Conservation (phyloP, 1,140 invertebrate species). For the Pinna nobilis region DNA sequence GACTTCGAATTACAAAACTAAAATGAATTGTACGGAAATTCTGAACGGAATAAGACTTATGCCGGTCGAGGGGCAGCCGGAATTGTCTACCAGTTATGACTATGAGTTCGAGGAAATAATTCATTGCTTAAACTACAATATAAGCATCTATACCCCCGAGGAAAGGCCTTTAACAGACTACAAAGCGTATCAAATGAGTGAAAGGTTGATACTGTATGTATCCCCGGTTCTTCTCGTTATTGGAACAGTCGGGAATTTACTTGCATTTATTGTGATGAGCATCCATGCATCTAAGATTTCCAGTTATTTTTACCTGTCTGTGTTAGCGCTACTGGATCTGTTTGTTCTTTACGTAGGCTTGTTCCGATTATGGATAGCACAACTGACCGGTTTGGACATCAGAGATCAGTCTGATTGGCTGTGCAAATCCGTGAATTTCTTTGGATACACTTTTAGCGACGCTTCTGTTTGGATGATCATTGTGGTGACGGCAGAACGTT, state of each 20-base stretch:
- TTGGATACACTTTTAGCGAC: constrained; percentile 65
- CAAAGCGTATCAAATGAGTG: constrained; percentile 53
- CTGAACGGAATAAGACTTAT: too few species aligned
- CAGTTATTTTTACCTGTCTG: constrained; percentile 66
- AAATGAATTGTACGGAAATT: too few species aligned
- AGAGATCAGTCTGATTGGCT: constrained; percentile 46
- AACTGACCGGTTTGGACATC: constrained; percentile 53
- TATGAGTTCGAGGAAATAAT: too few species aligned
- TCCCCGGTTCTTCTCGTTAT: constrained; percentile 63
- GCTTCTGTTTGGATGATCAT: constrained; percentile 72
- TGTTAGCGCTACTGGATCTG: constrained; percentile 63
- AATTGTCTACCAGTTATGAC: too few species aligned
- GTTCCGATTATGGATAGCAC: constrained; percentile 63
- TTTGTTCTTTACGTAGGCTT: constrained; percentile 66
- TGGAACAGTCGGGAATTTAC: constrained; percentile 68
- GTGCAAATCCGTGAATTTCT: constrained; percentile 62
- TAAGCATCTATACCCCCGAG: too few species aligned
- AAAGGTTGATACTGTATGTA: constrained; percentile 54
- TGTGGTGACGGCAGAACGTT: constrained; percentile 71
- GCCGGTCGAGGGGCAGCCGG: too few species aligned
- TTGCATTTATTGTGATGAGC: constrained; percentile 63
- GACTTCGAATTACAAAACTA: too few species aligned
- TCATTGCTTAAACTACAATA: too few species aligned
- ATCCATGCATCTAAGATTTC: constrained; percentile 50
- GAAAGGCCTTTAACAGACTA: constrained; percentile 37